Evolutionary conservation across 1,140 invertebrate species (phyloP), one percentile per base, ranked within the genome.

Genomic region (Himalopsyche phryganea): DNA sequence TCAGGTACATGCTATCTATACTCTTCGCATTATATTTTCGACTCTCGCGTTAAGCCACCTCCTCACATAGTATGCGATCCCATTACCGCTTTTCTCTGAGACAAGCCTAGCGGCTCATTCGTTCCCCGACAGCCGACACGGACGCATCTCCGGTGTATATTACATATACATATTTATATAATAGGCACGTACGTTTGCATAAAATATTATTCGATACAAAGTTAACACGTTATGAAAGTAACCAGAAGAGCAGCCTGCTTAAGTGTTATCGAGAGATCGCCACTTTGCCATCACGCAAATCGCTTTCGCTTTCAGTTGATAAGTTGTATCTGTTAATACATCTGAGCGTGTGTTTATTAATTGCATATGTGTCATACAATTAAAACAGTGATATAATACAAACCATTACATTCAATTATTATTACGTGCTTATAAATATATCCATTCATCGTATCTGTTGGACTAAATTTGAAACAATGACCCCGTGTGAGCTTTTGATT

Each of bases 121-220:
- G 62, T 35, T 58, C 48, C 15, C 46, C 35, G 62, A 42, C 62
- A 38, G 44, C 36, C 62, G 57, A 28, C 46, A 47, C 50, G 58
- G 50, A 47, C 58, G 51, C 62, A 64, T 64, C 62, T 64, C 54
- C 41, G 49, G 48, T 60, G 53, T 58, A 57, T 28, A 49, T 59
- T 50, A 51, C 9, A 51, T 40, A n/a, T 17, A 53, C 44, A 51
- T 20, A 13, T 51, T 50, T 52, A 46, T 46, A 45, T 48, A 19
- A 50, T 49, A 58, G 32, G 4, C 28, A 57, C 32, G 49, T 58
- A 58, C 41, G 55, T 58, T 49, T 13, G 41, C 50, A 41, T 42
- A 14, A 44, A 44, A 28, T 28, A 28, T 28, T 28, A 28, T 28
- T 28, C 9, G 23, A 13, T 40, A 40, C 38, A 40, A 15, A 40